phyloP scores from a whole-genome alignment of 1,140 invertebrate genomes.

The Diploscapter pachys region DNA sequence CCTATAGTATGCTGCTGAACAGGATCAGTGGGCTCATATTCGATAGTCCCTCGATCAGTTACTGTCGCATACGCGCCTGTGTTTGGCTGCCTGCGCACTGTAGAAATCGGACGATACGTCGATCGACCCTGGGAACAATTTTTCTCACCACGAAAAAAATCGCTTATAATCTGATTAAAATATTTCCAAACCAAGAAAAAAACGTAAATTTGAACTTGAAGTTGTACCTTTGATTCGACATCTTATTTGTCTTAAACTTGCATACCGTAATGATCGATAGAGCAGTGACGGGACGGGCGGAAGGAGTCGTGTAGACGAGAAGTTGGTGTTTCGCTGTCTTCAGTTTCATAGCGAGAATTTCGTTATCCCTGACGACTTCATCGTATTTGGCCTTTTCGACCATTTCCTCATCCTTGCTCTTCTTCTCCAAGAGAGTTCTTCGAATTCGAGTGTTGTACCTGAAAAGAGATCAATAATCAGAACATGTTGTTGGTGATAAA shows the following conservation, averaged over 20 bases:
- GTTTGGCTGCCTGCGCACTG: not conserved
- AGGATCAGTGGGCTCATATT: not conserved
- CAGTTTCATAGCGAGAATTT: constrained; percentile 45
- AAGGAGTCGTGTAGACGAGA: constrained; percentile 43
- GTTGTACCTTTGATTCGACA: too few species aligned
- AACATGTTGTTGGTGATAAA: not conserved
- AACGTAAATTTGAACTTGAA: not conserved
- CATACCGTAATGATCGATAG: constrained; percentile 40
- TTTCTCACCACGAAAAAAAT: constrained; percentile 18
- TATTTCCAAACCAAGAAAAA: not conserved
- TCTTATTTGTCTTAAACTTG: too few species aligned
- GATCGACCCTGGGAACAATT: constrained; percentile 22
- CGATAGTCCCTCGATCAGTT: not conserved
- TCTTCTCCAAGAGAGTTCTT: constrained; percentile 23
- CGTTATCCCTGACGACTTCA: constrained; percentile 46
- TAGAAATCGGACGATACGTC: constrained; percentile 22
- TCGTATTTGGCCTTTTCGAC: constrained; percentile 23
- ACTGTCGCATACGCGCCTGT: constrained; percentile 1
- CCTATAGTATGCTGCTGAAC: not conserved
- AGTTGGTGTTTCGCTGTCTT: constrained; percentile 52
- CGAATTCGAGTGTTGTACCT: constrained; percentile 41
- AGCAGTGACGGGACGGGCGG: constrained; percentile 41
- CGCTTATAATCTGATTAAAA: constrained; percentile 6
- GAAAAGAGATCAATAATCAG: not conserved
- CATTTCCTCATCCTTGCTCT: constrained; percentile 4